Conservation (phyloP, 2,797 vertebrate genomes). For the Geotrypetes seraphini region DNA sequence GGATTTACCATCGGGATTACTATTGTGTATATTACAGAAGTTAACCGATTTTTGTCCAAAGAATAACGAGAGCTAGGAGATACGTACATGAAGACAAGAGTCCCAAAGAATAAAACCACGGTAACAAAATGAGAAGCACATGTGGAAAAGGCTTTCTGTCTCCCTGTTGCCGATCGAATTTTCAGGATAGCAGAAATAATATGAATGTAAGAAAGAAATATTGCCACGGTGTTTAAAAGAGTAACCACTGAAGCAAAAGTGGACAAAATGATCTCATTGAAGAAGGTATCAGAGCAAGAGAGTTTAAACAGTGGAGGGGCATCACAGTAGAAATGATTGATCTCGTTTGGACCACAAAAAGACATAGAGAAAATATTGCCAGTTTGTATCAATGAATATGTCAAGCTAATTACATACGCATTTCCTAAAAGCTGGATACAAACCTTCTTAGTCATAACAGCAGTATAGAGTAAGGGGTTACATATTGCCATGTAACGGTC, state of each 20-base stretch:
- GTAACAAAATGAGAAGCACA: conserved; percentile 15
- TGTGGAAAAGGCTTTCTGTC: conserved; percentile 1
- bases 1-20: conserved; percentile 28
- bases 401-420: conserved; percentile 11
- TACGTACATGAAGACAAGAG: conserved; percentile 19
- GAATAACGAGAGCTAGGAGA: conserved; percentile 5
- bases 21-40: conserved; percentile 14
- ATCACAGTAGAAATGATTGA: conserved; percentile 18
- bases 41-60: conserved; percentile 8
- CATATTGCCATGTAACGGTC: conserved; percentile 19
- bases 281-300: conserved; percentile 5
- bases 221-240: conserved; percentile 3
- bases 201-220: conserved; percentile 1
- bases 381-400: conserved; percentile 11
- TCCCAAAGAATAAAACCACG: conserved; percentile 9
- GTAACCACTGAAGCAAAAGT: background rate
- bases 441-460: conserved; percentile 4
- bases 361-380: conserved; percentile 2
- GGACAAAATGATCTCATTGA: conserved; percentile 11
- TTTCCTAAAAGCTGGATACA: background rate
- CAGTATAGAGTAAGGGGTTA: conserved; percentile 2
- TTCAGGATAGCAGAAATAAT: conserved; percentile 16
- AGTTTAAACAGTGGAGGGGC: conserved; percentile 13
- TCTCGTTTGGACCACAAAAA: conserved; percentile 7
- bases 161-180: background rate